phyloP scores from a whole-genome alignment of 1,140 invertebrate species.

The Papilio machaon region DNA sequence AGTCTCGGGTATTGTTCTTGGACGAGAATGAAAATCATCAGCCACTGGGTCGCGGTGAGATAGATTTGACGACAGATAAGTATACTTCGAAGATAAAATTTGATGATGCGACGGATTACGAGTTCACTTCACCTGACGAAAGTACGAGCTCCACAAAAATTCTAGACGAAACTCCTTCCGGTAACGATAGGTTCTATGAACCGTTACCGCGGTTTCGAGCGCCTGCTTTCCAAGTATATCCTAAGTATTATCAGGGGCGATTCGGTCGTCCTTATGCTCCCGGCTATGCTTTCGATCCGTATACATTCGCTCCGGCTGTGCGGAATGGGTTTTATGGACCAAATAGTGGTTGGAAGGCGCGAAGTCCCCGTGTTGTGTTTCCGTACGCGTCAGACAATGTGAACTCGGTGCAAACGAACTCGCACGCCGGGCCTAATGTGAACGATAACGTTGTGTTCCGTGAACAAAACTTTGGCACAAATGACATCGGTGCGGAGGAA shows the following conservation, averaged over 20 bases:
- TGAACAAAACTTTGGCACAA: constrained; percentile 83
- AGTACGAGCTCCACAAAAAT: constrained; percentile 43
- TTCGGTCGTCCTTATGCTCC: constrained; percentile 70
- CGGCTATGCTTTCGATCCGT: constrained; percentile 63
- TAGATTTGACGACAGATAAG: constrained; percentile 66
- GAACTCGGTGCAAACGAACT: constrained; percentile 76
- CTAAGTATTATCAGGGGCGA: constrained; percentile 69
- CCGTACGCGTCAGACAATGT: constrained; percentile 75
- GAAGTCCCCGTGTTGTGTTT: constrained; percentile 83
- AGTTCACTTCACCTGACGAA: constrained; percentile 67
- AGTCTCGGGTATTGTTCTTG: constrained; percentile 66
- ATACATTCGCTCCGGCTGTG: constrained; percentile 60
- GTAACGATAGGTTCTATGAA: constrained; percentile 71
- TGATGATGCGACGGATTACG: constrained; percentile 68
- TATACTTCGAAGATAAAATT: constrained; percentile 69
- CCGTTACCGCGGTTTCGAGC: constrained; percentile 55
- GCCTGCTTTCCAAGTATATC: constrained; percentile 50
- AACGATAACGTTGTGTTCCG: constrained; percentile 84
- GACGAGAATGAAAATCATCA: constrained; percentile 69
- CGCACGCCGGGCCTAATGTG: constrained; percentile 71
- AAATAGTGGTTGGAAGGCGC: constrained; percentile 74
- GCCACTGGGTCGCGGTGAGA: constrained; percentile 65
- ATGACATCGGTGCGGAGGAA: constrained; percentile 81
- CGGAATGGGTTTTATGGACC: constrained; percentile 62
- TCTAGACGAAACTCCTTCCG: constrained; percentile 50